Conservation (phyloP, 2,888 invertebrate species). For the Tiliacea aurago region DNA sequence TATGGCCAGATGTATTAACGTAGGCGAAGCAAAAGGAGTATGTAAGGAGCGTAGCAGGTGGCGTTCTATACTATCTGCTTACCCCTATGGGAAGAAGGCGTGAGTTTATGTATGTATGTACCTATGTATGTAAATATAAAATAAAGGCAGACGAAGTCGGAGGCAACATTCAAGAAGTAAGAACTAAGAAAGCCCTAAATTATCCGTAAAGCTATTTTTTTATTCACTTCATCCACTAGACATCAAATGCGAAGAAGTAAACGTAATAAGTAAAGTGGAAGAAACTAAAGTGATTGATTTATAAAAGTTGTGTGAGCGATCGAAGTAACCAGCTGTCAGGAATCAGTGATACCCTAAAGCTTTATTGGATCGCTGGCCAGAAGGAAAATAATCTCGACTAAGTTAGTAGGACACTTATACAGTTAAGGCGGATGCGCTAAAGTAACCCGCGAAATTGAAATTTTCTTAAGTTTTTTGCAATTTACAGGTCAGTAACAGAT, state of each 20-base stretch:
- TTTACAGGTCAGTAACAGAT: too few relatives aligned
- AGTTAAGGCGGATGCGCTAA: too few relatives aligned
- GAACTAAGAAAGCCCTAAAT: not conserved
- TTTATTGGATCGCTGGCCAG: constrained; percentile 32
- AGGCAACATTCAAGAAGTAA: not conserved
- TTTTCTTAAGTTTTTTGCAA: too few relatives aligned
- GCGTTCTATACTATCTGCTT: too few relatives aligned
- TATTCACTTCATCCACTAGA: constrained; percentile 15
- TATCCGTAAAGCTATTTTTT: not conserved
- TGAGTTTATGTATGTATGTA: too few relatives aligned
- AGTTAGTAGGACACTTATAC: constrained; percentile 41
- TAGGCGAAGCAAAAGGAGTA: too few relatives aligned
- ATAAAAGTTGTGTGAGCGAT: constrained; percentile 58
- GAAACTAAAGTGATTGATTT: constrained; percentile 58
- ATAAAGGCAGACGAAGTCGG: not conserved
- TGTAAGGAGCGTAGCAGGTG: too few relatives aligned
- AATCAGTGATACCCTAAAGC: constrained; percentile 45
- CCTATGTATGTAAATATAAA: too few relatives aligned
- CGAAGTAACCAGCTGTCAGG: constrained; percentile 48
- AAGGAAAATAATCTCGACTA: constrained; percentile 29
- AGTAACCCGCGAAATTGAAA: too few relatives aligned
- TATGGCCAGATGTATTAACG: too few relatives aligned
- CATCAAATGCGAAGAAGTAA: constrained; percentile 28
- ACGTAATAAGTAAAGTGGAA: constrained; percentile 43
- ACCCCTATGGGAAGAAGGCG: too few relatives aligned